Percentiles rank a stretch among this genome's conserved stretches.
Evolutionary conservation across 1,140 invertebrate species (phyloP).

Genomic region (Drosophila sp.): DNA sequence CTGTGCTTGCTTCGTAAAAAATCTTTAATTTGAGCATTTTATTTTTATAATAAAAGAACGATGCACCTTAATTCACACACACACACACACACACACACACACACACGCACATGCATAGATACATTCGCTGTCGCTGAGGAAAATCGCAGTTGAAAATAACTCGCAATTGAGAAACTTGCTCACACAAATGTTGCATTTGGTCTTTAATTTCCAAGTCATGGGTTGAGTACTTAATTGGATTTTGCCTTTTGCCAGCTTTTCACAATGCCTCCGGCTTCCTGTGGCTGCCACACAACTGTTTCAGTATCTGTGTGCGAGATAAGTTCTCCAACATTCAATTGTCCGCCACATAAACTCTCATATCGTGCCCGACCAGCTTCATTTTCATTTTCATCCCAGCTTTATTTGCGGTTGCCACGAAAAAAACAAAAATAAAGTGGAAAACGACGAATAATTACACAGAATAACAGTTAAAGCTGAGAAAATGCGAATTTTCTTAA

Average conservation of each 20-base stretch:
- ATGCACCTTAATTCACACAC: no score
- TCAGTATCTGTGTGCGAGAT: constrained; percentile 23
- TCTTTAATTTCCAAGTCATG: constrained; percentile 43
- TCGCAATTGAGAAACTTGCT: constrained; percentile 32
- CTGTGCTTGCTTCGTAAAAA: no score
- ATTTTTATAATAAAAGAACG: no score
- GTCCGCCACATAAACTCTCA: constrained; percentile 27
- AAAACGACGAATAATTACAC: constrained; percentile 2
- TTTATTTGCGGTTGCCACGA: constrained; percentile 10
- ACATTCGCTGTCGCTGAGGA: background rate
- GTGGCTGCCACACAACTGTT: constrained; percentile 1
- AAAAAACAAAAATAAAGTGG: background rate
- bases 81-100: constrained; percentile 3
- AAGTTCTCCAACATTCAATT: constrained; percentile 44
- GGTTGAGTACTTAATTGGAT: constrained; percentile 55
- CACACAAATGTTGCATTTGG: constrained; percentile 41
- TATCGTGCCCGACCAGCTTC: constrained; percentile 23
- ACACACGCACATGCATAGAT: background rate
- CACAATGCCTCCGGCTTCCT: constrained; percentile 10
- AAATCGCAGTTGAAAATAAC: constrained; percentile 34
- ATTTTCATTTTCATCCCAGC: no score
- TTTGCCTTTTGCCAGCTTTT: constrained; percentile 26
- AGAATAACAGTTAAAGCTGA: constrained; percentile 8
- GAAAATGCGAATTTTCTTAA: constrained; percentile 1
- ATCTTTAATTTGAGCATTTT: no score